These are phyloP conservation scores for Aythya baeri DNA, from an alignment of 2,113 vertebrate species.

Conservation along the genomic window DNA sequence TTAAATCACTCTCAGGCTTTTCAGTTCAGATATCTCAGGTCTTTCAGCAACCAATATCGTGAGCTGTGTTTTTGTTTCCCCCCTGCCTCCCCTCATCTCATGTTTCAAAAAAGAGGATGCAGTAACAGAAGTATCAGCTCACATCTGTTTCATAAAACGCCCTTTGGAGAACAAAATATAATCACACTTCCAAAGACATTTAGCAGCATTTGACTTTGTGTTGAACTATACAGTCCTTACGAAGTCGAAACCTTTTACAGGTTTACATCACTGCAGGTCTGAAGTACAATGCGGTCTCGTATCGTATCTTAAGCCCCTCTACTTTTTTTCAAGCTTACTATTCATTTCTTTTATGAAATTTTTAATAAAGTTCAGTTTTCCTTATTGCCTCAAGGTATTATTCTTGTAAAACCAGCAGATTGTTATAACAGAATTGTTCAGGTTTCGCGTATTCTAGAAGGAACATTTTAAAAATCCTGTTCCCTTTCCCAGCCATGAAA, in stretches of 20 bases:
- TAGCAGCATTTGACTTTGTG: constrained; percentile 11
- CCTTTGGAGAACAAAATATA: constrained; percentile 34
- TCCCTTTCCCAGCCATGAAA: not conserved
- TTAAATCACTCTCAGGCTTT: not conserved
- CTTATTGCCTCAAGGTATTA: constrained; percentile 39
- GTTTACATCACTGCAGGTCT: not conserved
- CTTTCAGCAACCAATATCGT: not conserved
- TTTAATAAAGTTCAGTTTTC: constrained; percentile 59
- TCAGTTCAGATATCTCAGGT: not conserved
- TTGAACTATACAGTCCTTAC: not conserved
- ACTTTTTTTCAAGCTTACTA: not conserved
- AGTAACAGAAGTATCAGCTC: not conserved
- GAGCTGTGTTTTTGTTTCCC: not conserved
- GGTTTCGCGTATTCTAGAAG: constrained; percentile 14
- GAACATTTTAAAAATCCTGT: not conserved
- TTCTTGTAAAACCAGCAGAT: constrained; percentile 1
- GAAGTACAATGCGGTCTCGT: not conserved
- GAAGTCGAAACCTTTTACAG: not conserved
- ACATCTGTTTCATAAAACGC: not conserved
- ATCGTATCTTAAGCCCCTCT: constrained; percentile 2
- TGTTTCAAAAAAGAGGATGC: not conserved
- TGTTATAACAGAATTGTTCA: not conserved
- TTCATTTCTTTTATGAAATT: constrained; percentile 31
- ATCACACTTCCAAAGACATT: not conserved
- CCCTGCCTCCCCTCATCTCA: not conserved